Base-by-base conservation (phyloP, 2,888 invertebrate genomes). In the Mesorhabditis spiculigera region DNA sequence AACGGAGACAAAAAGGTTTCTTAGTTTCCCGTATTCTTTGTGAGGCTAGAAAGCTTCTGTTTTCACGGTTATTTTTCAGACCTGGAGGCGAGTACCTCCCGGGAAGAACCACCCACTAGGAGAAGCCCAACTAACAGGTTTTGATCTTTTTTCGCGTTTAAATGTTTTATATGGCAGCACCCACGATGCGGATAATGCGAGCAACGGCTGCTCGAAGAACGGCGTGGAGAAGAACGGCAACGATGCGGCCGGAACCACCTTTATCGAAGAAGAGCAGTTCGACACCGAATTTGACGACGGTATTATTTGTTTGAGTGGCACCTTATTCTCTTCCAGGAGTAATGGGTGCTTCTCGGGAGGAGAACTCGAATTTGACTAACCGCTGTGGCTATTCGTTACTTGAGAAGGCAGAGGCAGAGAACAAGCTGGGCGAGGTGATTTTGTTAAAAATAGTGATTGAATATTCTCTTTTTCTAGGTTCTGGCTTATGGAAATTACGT, bases 121-220 rank as follows among this genome's bases (percentile, higher is more conserved):
- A 50, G 58, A 50, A 50, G 58, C 58, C 58, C 58, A n/a, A n/a
- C 58, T 50, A 50, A 50, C 58, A 50, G n/a, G 58, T 50, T 50
- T 50, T 50, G 58, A 50, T 50, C 58, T 50, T 10, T n/a, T 50
- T n/a, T 50, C n/a, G 8, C 8, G 8, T 13, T 10, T 50, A 50
- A 50, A 50, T 50, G 10, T 50, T 10, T 50, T 13, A n/a, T 50
- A 50, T 50, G n/a, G 58, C n/a, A 50, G n/a, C 10, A 10, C 58
- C n/a, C 58, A 13, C n/a, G 8, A 50, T 50, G n/a, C 10, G 8
- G n/a, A 50, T 13, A 10, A 10, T 50, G 58, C n/a, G n/a, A 50
- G 58, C n/a, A 50, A 50, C n/a, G 58, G 58, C n/a, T 50, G 58
- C n/a, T 10, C 58, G 58, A 50, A 50, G 58, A 50, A 50, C n/a